Conservation (phyloP, 2,797 vertebrate species). For the Thalassophryne amazonica region DNA sequence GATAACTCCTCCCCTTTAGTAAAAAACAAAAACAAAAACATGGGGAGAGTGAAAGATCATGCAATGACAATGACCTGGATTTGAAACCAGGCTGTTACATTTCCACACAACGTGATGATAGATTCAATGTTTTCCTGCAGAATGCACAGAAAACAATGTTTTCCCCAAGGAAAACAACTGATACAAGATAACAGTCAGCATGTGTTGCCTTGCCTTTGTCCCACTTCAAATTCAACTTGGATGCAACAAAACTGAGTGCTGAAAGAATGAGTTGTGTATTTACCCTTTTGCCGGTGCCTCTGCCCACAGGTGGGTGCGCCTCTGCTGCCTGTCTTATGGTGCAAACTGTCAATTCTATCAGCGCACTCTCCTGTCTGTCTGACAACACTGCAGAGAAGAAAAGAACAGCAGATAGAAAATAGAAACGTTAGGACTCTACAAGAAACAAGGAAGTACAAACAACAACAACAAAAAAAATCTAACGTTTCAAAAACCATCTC, state of each 20-base stretch:
- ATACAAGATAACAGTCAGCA: too few species aligned
- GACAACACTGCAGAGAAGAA: conserved; percentile 83
- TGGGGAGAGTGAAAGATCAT: too few species aligned
- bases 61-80: too few species aligned
- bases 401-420: neutral
- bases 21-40: too few species aligned
- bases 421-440: neutral
- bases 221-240: neutral
- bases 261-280: neutral
- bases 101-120: too few species aligned
- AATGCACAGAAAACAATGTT: too few species aligned
- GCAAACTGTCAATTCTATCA: conserved; percentile 96
- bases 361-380: conserved; percentile 94
- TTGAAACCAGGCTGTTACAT: too few species aligned
- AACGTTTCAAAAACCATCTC: too few species aligned
- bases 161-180: too few species aligned
- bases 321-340: conserved; percentile 97
- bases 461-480: neutral
- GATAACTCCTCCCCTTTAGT: too few species aligned
- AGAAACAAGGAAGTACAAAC: neutral
- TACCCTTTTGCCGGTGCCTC: conserved; percentile 97
- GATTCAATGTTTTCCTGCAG: too few species aligned
- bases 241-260: neutral
- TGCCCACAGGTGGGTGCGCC: conserved; percentile 96
- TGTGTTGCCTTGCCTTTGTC: neutral